A percentile compares a stretch with the other conserved stretches of the same genome.
Evolutionary conservation across 2,888 invertebrate genomes (phyloP).

Genomic region (Eugnorisma glareosa): DNA sequence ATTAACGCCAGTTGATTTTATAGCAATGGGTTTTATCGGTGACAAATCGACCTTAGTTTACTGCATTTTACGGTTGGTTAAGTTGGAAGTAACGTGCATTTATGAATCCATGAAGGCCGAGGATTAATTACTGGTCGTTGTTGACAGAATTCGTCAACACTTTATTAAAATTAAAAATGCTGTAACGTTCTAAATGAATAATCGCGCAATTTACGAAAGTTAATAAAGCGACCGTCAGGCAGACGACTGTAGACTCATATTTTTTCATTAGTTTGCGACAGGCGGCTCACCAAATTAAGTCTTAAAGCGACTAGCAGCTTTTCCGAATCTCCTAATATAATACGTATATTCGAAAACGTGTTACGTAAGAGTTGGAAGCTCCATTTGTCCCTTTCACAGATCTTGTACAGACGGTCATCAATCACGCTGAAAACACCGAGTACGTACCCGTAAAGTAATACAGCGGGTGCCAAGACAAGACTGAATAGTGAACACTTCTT

Average conservation of each 20-base stretch:
- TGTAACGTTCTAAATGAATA: conserved; percentile 61
- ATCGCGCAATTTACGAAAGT: conserved; percentile 68
- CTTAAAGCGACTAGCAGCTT: conserved; percentile 58
- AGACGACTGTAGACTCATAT: conserved; percentile 68
- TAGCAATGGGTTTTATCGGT: conserved; percentile 68
- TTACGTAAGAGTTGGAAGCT: conserved; percentile 10
- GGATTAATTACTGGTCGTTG: conserved; percentile 52
- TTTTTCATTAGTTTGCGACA: conserved; percentile 73
- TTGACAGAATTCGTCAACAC: conserved; percentile 8
- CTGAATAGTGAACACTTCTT: conserved; percentile 50
- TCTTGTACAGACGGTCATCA: conserved; percentile 49
- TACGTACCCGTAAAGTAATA: conserved; percentile 32
- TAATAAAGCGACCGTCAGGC: conserved; percentile 68
- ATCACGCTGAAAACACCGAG: conserved; percentile 41
- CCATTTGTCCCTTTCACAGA: conserved; percentile 43
- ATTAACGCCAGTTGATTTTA: conserved; percentile 63
- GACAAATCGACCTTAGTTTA: conserved; percentile 74
- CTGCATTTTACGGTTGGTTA: conserved; percentile 68
- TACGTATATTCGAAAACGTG: conserved; percentile 22
- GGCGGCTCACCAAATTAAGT: conserved; percentile 63
- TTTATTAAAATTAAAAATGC: conserved; percentile 13
- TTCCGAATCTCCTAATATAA: conserved; percentile 26
- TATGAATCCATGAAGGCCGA: conserved; percentile 47
- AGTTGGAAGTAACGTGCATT: conserved; percentile 62
- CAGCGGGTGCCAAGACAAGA: conserved; percentile 29